Conservation (phyloP, 2,797 vertebrate species). For the Aeoliscus strigatus region DNA sequence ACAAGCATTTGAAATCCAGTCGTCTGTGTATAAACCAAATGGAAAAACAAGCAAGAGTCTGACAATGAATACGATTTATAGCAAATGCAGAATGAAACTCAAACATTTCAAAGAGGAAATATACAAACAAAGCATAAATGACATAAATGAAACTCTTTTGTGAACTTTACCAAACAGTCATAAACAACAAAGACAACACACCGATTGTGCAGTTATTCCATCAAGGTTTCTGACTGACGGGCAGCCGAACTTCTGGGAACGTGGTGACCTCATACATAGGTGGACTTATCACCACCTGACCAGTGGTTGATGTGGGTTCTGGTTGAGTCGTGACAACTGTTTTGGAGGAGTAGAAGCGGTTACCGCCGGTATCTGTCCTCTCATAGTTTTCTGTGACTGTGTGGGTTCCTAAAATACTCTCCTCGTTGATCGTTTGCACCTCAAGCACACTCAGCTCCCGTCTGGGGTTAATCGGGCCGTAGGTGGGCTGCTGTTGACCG, state of each 20-base stretch:
- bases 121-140: no score
- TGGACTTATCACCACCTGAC: constrained; percentile 54
- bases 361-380: constrained; percentile 76
- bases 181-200: constrained; percentile 1
- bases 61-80: constrained; percentile 1
- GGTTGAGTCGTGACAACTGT: constrained; percentile 76
- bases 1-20: constrained; percentile 8
- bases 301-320: constrained; percentile 60
- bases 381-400: constrained; percentile 79
- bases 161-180: constrained; percentile 2
- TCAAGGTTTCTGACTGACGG: constrained; percentile 51
- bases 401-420: constrained; percentile 68
- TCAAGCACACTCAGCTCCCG: constrained; percentile 77
- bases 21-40: constrained; percentile 11
- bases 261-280: constrained; percentile 62
- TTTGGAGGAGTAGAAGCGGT: constrained; percentile 75
- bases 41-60: constrained; percentile 5
- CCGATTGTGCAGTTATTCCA: neutral
- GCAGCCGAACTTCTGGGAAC: constrained; percentile 69
- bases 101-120: neutral
- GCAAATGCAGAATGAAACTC: no score
- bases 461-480: constrained; percentile 53
- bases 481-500: constrained; percentile 29
- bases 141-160: constrained; percentile 5
- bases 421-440: constrained; percentile 71